Evolutionary conservation across 2,888 invertebrate genomes (phyloP).

Genomic region (Pachycephus smyrnensis): DNA sequence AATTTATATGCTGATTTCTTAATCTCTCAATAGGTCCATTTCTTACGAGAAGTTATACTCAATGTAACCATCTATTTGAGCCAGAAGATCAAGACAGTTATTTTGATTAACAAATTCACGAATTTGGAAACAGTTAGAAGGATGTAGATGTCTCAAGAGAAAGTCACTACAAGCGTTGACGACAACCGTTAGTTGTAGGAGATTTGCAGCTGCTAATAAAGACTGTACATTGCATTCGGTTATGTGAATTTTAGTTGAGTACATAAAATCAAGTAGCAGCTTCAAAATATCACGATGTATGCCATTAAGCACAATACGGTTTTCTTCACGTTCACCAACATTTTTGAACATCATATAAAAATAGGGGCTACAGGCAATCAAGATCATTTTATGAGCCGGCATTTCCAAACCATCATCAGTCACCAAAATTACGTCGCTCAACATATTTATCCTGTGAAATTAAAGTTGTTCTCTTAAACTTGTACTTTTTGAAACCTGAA

Average conservation of each 20-base stretch:
- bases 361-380: conserved; percentile 95
- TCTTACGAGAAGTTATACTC: conserved; percentile 91
- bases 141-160: conserved; percentile 91
- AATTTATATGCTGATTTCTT: too few species aligned
- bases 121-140: conserved; percentile 95
- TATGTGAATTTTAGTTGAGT: conserved; percentile 88
- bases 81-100: conserved; percentile 87
- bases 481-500: background rate
- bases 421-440: conserved; percentile 89
- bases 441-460: conserved; percentile 76
- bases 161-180: conserved; percentile 93
- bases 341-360: conserved; percentile 97
- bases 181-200: conserved; percentile 86
- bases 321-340: conserved; percentile 89
- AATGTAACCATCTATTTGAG: conserved; percentile 86
- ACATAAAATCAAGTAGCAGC: conserved; percentile 90
- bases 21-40: conserved; percentile 58
- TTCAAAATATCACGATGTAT: conserved; percentile 89
- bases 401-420: conserved; percentile 81
- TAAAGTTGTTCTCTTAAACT: background rate
- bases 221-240: conserved; percentile 94
- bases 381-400: conserved; percentile 91
- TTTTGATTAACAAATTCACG: conserved; percentile 96
- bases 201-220: conserved; percentile 88
- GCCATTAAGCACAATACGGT: conserved; percentile 86